Evolutionary conservation across 1,140 invertebrate species (phyloP).

Genomic region (Hyles euphorbiae): DNA sequence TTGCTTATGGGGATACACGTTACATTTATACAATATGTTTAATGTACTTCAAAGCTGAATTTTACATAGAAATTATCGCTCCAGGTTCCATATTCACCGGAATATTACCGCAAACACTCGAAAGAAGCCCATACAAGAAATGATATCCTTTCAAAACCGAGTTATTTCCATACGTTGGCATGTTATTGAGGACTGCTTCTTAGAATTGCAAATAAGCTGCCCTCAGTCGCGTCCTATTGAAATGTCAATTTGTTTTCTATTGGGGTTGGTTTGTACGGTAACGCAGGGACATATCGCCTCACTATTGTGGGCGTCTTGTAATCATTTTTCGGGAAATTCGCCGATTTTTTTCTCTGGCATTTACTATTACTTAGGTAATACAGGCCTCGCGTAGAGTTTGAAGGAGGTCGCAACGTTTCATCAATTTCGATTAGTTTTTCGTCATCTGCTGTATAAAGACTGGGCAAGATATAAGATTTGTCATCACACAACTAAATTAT

Average conservation of each 20-base stretch:
- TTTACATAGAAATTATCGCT: too few species aligned
- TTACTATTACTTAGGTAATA: not conserved
- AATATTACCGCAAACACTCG: not conserved
- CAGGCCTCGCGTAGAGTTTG: too few species aligned
- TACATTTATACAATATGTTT: too few species aligned
- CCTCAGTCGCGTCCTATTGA: slow-evolving; percentile 59
- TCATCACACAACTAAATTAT: too few species aligned
- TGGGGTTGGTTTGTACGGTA: slow-evolving; percentile 44
- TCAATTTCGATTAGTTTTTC: too few species aligned
- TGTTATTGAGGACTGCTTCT: slow-evolving; percentile 63
- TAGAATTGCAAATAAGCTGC: slow-evolving; percentile 68
- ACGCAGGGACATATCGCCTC: slow-evolving; percentile 42
- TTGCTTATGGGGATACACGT: too few species aligned
- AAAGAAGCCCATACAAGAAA: slow-evolving; percentile 31
- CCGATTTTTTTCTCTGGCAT: slow-evolving; percentile 9
- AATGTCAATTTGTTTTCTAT: slow-evolving; percentile 73
- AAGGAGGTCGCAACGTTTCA: too few species aligned
- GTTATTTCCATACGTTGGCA: slow-evolving; percentile 66
- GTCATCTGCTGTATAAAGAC: too few species aligned
- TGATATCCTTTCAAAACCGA: slow-evolving; percentile 62
- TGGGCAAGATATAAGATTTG: too few species aligned
- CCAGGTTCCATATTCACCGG: too few species aligned
- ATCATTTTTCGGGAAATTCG: slow-evolving; percentile 11
- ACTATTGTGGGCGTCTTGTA: slow-evolving; percentile 36
- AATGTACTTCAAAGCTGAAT: too few species aligned